Conservation (phyloP, 2,113 vertebrate species). For the Burhinus bistriatus region DNA sequence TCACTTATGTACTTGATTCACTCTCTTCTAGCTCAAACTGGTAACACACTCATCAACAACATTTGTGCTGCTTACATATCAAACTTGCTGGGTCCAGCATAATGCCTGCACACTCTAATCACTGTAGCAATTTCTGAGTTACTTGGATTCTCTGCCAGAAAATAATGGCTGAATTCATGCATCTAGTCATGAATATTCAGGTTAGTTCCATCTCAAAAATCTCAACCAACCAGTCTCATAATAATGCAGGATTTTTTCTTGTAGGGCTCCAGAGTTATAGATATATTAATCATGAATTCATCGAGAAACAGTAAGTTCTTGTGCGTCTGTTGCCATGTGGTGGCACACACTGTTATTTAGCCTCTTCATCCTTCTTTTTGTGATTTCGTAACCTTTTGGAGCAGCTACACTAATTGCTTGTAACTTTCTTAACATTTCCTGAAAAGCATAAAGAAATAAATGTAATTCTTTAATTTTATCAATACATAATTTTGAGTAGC, state of each 20-base stretch:
- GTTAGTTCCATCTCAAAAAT: not conserved
- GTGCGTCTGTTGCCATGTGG: not conserved
- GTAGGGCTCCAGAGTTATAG: not conserved
- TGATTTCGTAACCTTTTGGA: not conserved
- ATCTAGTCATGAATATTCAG: not conserved
- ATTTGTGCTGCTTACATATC: not conserved
- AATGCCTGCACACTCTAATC: not conserved
- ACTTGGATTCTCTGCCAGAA: not conserved
- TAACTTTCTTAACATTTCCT: not conserved
- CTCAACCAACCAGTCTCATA: not conserved
- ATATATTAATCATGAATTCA: not conserved
- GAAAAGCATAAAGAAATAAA: not conserved
- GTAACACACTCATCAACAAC: not conserved
- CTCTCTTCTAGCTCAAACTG: not conserved
- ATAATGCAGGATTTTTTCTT: not conserved
- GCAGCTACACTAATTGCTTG: not conserved
- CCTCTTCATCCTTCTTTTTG: not conserved
- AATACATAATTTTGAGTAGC: not conserved
- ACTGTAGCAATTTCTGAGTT: not conserved
- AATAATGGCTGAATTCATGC: not conserved
- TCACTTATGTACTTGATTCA: not conserved
- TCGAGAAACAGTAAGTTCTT: not conserved
- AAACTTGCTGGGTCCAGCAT: not conserved
- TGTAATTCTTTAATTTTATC: not conserved
- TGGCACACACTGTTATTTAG: not conserved